Evolutionary conservation across 2,797 vertebrate species (phyloP), one percentile per base, ranked within the genome.

Genomic region (Oryzias dopingdopingensis): DNA sequence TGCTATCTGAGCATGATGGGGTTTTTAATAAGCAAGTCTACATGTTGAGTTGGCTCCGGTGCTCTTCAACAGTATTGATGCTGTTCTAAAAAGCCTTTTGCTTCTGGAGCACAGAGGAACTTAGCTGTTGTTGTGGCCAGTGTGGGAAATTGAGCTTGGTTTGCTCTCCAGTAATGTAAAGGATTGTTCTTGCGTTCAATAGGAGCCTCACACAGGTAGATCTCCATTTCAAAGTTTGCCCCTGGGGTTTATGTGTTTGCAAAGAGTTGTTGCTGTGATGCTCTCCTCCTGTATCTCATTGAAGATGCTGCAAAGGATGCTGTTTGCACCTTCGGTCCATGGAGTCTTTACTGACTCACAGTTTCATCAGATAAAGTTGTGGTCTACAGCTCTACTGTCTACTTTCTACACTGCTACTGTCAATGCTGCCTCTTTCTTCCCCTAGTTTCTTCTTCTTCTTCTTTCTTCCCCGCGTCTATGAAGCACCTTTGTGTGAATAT

Each of bases 91-190:
- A 14, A 67, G 64, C 32, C 56, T 52, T 51, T 67, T 55, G 15
- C 56, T 18, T 18, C 18, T 18, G 18, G 53, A 20, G 66, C 66
- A 63, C 59, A 47, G 59, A 53, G 59, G n/a, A 44, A 62, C 26
- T 55, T 47, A 2, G 42, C 29, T 62, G 59, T 54, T 52, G 43
- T 42, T 45, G 43, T 49, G n/a, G 59, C 49, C 17, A 58, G 29
- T 44, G n/a, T 26, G 55, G 60, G 67, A 4, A 70, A 40, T 52
- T 23, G 20, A 53, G 40, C 18, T 17, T 44, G 15, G 12, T 58
- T 57, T 52, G 13, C 47, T 37, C 24, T 41, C 54, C 54, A 69
- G 49, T 52, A 63, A 1, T 49, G 37, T 4, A 66, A 49, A 47
- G 56, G 49, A 59, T 54, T 55, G 45, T 51, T 32, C 49, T 51